phyloP scores from a whole-genome alignment of 2,797 vertebrate species.

The Schizopygopsis malacanthus region DNA sequence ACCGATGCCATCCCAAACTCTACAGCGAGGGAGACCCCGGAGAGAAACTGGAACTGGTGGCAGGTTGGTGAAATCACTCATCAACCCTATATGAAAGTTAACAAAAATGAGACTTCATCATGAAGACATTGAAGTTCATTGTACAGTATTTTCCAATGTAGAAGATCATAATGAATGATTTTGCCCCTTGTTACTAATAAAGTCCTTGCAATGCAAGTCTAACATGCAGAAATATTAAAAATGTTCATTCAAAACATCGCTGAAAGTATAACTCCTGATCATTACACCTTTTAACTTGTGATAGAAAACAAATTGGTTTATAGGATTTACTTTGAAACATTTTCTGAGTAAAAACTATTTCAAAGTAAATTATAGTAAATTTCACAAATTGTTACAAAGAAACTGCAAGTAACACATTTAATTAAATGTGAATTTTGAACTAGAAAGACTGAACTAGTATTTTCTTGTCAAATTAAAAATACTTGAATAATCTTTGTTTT shows the following conservation, averaged over 20 bases:
- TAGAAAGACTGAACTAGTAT: too few relatives aligned
- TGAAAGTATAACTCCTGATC: background rate
- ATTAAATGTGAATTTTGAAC: too few relatives aligned
- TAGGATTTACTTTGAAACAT: background rate
- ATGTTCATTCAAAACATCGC: too few relatives aligned
- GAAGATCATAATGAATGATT: background rate
- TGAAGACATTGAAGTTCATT: background rate
- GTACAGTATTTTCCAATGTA: background rate
- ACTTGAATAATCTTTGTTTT: background rate
- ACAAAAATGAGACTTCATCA: background rate
- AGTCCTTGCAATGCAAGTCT: background rate
- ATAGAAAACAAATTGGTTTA: too few relatives aligned
- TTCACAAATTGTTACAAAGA: too few relatives aligned
- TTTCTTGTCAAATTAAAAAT: background rate
- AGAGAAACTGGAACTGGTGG: slow-evolving; percentile 97
- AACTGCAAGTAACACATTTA: too few relatives aligned
- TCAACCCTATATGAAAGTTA: background rate
- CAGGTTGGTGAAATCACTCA: slow-evolving; percentile 78
- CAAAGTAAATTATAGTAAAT: too few relatives aligned
- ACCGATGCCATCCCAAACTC: slow-evolving; percentile 97
- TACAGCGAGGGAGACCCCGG: slow-evolving; percentile 98
- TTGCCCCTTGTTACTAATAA: background rate
- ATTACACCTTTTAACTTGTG: background rate
- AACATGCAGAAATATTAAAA: too few relatives aligned
- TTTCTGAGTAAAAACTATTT: too few relatives aligned